A percentile compares a stretch with the other conserved stretches of the same genome.
phyloP scores from a whole-genome alignment of 2,888 invertebrate genomes.

The Limnephilus rhombicus region DNA sequence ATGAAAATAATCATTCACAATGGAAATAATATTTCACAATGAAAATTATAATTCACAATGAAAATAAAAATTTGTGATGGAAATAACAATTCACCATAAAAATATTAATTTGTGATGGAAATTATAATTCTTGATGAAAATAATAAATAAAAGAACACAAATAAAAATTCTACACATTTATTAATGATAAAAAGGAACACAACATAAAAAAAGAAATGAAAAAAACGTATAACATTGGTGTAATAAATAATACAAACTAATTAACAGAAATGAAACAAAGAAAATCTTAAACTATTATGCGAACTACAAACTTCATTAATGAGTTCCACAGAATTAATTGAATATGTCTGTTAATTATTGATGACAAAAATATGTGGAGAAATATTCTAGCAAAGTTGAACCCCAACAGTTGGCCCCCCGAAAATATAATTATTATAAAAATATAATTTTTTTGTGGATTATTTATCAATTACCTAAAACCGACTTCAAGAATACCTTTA shows the following conservation, averaged over 20 bases:
- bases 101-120: too few relatives aligned
- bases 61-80: background rate
- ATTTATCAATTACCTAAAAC: too few relatives aligned
- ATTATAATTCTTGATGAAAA: background rate
- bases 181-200: slow-evolving; percentile 68
- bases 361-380: background rate
- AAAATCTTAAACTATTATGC: background rate
- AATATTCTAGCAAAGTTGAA: too few relatives aligned
- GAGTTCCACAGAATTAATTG: background rate
- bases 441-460: too few relatives aligned
- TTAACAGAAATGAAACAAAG: slow-evolving; percentile 56
- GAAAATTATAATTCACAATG: background rate
- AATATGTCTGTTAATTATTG: background rate
- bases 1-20: too few relatives aligned
- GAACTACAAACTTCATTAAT: background rate
- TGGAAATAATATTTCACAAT: too few relatives aligned
- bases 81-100: too few relatives aligned
- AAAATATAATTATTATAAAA: too few relatives aligned
- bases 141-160: slow-evolving; percentile 52
- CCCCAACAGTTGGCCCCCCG: too few relatives aligned
- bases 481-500: too few relatives aligned
- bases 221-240: slow-evolving; percentile 38
- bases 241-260: slow-evolving; percentile 59
- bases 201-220: slow-evolving; percentile 77
- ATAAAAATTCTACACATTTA: slow-evolving; percentile 65